Conservation (phyloP, 64 coral and sea anemone genomes). For the Cladopsammia gracilis region DNA sequence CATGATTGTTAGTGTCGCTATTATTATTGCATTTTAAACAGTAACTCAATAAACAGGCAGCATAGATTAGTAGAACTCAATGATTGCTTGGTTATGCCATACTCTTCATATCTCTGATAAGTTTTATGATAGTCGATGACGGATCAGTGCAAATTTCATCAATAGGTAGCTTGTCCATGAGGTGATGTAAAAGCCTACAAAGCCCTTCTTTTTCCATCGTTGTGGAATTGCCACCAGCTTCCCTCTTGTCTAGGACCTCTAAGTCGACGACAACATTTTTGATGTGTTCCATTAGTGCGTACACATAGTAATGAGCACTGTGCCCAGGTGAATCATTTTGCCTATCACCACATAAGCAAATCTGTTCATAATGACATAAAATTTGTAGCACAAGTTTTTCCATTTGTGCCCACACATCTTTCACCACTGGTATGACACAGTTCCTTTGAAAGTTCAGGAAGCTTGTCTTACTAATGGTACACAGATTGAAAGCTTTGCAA, state of each 20-base stretch:
- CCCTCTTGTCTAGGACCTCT: conserved; percentile 37
- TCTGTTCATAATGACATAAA: conserved; percentile 27
- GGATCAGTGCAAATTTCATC: too few relatives aligned
- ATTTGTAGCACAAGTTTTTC: not conserved
- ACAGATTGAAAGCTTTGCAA: conserved; percentile 32
- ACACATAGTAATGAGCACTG: conserved; percentile 48
- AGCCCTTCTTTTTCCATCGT: conserved; percentile 54
- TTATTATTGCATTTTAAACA: too few relatives aligned
- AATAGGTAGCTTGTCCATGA: too few relatives aligned
- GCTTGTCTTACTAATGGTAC: not conserved
- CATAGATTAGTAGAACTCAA: too few relatives aligned
- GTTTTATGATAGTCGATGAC: too few relatives aligned
- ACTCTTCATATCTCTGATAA: too few relatives aligned
- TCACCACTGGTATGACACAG: conserved; percentile 42
- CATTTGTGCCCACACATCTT: conserved; percentile 45
- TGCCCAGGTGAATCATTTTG: conserved; percentile 60
- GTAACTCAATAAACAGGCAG: too few relatives aligned
- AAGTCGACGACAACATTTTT: conserved; percentile 41
- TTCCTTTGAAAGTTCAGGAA: conserved; percentile 45
- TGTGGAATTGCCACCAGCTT: conserved; percentile 37
- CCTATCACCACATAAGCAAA: conserved; percentile 57
- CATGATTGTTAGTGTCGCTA: too few relatives aligned
- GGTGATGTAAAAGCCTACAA: conserved; percentile 34
- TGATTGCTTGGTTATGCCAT: too few relatives aligned
- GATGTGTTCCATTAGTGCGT: conserved; percentile 64